phyloP scores from a whole-genome alignment of 2,113 vertebrate species.

The Nycticryphes semicollaris region DNA sequence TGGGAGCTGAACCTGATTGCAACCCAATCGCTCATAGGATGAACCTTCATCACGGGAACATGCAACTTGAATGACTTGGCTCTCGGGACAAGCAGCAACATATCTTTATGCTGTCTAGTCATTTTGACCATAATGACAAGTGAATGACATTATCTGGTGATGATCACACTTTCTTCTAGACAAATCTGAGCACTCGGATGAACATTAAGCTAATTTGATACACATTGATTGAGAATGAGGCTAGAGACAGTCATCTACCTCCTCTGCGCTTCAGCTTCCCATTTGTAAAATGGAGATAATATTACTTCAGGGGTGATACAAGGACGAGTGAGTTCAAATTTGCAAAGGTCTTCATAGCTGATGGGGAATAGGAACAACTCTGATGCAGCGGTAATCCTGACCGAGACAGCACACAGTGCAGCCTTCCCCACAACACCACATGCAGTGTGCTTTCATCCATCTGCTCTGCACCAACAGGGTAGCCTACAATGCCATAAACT shows the following conservation, averaged over 20 bases:
- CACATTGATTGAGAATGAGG: constrained; percentile 43
- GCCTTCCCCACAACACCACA: neutral
- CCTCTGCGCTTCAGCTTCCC: neutral
- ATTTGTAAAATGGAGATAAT: constrained; percentile 47
- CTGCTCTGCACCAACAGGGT: neutral
- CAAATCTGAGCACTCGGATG: constrained; percentile 8
- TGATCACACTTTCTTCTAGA: constrained; percentile 46
- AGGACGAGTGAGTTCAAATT: constrained; percentile 12
- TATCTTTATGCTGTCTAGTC: neutral
- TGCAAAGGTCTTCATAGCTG: neutral
- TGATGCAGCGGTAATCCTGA: neutral
- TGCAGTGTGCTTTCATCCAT: neutral
- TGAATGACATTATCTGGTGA: constrained; percentile 31
- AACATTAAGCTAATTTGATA: constrained; percentile 61
- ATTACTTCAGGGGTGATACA: constrained; percentile 28
- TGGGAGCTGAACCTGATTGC: neutral
- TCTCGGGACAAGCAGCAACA: neutral
- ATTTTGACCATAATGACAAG: neutral
- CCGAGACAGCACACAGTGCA: neutral
- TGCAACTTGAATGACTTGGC: neutral
- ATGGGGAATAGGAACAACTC: neutral
- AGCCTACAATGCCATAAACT: neutral
- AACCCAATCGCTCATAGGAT: fast-evolving
- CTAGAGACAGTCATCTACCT: constrained; percentile 6
- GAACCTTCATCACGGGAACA: neutral